phyloP scores from a whole-genome alignment of 2,888 invertebrate species.

The Nymphalis c-album region DNA sequence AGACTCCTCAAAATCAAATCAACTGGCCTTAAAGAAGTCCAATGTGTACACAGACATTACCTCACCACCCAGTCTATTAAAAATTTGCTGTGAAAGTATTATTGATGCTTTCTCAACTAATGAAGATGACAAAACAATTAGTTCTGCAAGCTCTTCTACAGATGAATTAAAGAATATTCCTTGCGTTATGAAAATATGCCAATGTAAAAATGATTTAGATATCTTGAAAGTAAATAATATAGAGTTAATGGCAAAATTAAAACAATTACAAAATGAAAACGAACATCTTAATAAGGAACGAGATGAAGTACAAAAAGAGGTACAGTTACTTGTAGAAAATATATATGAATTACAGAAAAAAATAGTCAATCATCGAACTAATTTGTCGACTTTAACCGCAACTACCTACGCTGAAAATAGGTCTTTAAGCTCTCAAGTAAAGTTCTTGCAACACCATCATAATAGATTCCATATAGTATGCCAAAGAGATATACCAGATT shows the following conservation, averaged over 20 bases:
- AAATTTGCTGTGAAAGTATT: constrained; percentile 63
- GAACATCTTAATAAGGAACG: constrained; percentile 55
- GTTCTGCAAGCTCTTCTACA: constrained; percentile 26
- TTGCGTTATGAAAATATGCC: constrained; percentile 27
- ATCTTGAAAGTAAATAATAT: constrained; percentile 50
- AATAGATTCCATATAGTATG: constrained; percentile 66
- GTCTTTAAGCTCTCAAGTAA: constrained; percentile 65
- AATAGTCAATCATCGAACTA: constrained; percentile 66
- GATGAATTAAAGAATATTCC: constrained; percentile 45
- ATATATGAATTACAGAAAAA: constrained; percentile 66
- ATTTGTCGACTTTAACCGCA: constrained; percentile 69
- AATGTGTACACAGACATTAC: constrained; percentile 39
- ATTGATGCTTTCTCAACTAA: constrained; percentile 52
- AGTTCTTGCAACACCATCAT: constrained; percentile 67
- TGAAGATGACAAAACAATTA: constrained; percentile 43
- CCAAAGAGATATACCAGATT: constrained; percentile 67
- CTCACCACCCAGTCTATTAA: constrained; percentile 63
- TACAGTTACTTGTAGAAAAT: constrained; percentile 57
- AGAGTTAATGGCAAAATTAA: constrained; percentile 45
- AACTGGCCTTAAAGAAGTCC: constrained; percentile 26
- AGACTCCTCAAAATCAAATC: constrained; percentile 19
- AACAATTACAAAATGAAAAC: constrained; percentile 52
- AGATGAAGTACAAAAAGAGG: constrained; percentile 57
- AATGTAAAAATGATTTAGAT: constrained; percentile 40
- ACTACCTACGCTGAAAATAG: constrained; percentile 74